Conservation (phyloP, 2,888 invertebrate genomes). For the Hyposoter didymator region DNA sequence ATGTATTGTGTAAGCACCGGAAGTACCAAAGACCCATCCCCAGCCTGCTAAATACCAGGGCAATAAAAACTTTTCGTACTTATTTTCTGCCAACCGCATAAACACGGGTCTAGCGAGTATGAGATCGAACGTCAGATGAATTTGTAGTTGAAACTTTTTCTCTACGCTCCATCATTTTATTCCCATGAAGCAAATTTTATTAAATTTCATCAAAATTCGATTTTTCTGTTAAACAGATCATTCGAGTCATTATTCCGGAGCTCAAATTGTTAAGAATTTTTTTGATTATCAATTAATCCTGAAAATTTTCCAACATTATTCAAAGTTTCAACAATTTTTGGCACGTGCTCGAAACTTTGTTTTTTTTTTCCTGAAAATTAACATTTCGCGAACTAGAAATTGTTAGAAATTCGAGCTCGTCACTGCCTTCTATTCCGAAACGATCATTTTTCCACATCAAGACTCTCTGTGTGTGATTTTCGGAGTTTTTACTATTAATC, state of each 20-base stretch:
- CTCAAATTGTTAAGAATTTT: not conserved
- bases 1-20: slow-evolving; percentile 5
- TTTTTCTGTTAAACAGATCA: too few relatives aligned
- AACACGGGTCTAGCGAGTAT: not conserved
- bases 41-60: slow-evolving; percentile 10
- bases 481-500: not conserved
- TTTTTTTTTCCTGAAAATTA: too few relatives aligned
- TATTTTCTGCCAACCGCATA: slow-evolving; percentile 7
- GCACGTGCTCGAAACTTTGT: too few relatives aligned
- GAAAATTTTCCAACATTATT: not conserved
- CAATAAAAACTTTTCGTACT: slow-evolving; percentile 46
- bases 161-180: not conserved
- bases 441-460: too few relatives aligned
- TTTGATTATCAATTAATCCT: not conserved
- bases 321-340: not conserved
- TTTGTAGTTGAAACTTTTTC: not conserved
- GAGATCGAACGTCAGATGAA: not conserved
- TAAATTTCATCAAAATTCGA: not conserved
- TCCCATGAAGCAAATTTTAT: not conserved
- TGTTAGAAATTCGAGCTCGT: too few relatives aligned
- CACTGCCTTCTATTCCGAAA: too few relatives aligned
- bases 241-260: not conserved
- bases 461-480: not conserved
- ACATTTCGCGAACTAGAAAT: too few relatives aligned
- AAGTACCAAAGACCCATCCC: slow-evolving; percentile 21